These are phyloP conservation scores for Chloroceryle inda DNA, from an alignment of 2,797 vertebrate species.

Conservation along the genomic window DNA sequence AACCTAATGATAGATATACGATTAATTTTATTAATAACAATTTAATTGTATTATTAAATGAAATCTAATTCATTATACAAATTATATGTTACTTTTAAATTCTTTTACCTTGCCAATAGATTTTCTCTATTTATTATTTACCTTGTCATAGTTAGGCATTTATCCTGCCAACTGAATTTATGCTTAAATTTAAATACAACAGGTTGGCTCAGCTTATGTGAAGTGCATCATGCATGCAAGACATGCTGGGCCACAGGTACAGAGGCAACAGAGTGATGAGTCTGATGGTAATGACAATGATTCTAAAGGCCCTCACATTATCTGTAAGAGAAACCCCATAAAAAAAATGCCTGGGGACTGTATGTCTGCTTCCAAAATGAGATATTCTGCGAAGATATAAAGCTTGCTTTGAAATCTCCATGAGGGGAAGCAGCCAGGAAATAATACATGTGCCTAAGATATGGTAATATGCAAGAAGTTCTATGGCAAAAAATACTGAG, in stretches of 20 bases:
- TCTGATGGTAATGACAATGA: not conserved
- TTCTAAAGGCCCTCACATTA: not conserved
- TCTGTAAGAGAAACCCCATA: not conserved
- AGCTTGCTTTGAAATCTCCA: not conserved
- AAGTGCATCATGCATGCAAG: not conserved
- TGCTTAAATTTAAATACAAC: not conserved
- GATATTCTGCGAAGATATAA: not conserved
- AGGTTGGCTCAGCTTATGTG: not conserved
- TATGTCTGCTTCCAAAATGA: fast-evolving
- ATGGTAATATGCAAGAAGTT: not conserved
- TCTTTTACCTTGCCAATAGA: not conserved
- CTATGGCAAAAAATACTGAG: not conserved
- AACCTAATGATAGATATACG: not conserved
- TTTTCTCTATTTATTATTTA: not conserved
- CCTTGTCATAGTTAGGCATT: not conserved
- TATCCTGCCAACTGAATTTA: not conserved
- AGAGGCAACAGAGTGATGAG: not conserved
- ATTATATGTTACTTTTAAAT: not conserved
- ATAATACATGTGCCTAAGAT: not conserved
- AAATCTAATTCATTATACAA: not conserved
- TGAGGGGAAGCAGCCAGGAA: not conserved
- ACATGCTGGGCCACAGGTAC: not conserved
- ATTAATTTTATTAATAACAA: not conserved
- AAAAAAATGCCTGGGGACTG: fast-evolving
- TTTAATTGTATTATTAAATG: not conserved